Evolutionary conservation across 2,888 invertebrate genomes (phyloP).

Genomic region (Perithous albicinctus): DNA sequence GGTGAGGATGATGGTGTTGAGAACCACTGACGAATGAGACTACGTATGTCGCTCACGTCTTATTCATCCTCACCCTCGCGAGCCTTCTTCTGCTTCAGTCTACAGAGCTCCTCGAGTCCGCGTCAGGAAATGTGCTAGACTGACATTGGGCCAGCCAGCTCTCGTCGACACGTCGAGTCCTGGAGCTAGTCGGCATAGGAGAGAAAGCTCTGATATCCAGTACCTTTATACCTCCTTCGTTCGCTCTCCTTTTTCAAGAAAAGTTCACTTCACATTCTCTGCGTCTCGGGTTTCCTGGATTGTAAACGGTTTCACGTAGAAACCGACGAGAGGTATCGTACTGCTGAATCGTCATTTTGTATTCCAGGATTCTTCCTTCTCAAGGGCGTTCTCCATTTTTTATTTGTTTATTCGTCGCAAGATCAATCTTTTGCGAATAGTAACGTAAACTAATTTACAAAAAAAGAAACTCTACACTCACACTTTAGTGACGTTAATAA

Average conservation of each 20-base stretch:
- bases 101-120: slow-evolving; percentile 54
- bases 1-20: slow-evolving; percentile 64
- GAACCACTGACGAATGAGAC: slow-evolving; percentile 62
- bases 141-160: slow-evolving; percentile 53
- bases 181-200: slow-evolving; percentile 44
- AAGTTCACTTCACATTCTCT: slow-evolving; percentile 45
- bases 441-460: too few species aligned
- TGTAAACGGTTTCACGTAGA: slow-evolving; percentile 46
- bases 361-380: too few species aligned
- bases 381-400: too few species aligned
- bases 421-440: too few species aligned
- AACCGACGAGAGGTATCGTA: slow-evolving; percentile 12
- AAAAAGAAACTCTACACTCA: too few species aligned
- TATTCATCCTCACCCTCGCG: slow-evolving; percentile 65
- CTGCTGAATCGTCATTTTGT: neutral
- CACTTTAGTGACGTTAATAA: too few species aligned
- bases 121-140: slow-evolving; percentile 55
- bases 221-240: slow-evolving; percentile 7
- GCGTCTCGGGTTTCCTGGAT: slow-evolving; percentile 31
- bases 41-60: slow-evolving; percentile 72
- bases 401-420: neutral
- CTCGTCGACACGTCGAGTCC: slow-evolving; percentile 49
- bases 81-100: slow-evolving; percentile 56
- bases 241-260: slow-evolving; percentile 12
- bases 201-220: slow-evolving; percentile 41